phyloP scores from a whole-genome alignment of 2,888 invertebrate species.

The Dusona sp. region DNA sequence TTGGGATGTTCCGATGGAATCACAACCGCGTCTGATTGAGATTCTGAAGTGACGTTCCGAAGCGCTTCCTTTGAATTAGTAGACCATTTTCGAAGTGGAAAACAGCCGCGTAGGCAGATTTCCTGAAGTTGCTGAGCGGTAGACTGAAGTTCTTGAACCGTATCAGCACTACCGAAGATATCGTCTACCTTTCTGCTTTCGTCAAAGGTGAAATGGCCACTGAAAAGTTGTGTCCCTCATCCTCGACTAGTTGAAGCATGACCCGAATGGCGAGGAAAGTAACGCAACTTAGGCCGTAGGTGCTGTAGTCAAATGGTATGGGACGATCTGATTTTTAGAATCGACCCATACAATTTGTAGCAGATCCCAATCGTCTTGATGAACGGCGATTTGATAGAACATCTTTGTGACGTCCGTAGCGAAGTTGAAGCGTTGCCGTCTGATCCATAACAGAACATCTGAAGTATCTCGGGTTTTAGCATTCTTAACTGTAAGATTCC shows the following conservation, averaged over 20 bases:
- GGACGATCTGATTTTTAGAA: not conserved
- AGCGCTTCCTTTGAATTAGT: not conserved
- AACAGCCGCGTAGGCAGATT: not conserved
- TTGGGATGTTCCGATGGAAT: too few relatives aligned
- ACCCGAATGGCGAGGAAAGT: slow-evolving; percentile 10
- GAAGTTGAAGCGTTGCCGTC: slow-evolving; percentile 6
- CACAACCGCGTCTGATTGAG: too few relatives aligned
- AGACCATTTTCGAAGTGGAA: slow-evolving; percentile 9
- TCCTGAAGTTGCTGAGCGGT: not conserved
- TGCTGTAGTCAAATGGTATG: slow-evolving; percentile 43
- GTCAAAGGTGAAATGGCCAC: slow-evolving; percentile 36
- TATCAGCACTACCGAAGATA: slow-evolving; percentile 41
- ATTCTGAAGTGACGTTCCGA: not conserved
- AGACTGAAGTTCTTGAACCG: not conserved
- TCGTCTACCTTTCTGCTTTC: not conserved
- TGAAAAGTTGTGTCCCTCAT: slow-evolving; percentile 50
- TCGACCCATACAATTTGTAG: slow-evolving; percentile 50
- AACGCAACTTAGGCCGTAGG: slow-evolving; percentile 34
- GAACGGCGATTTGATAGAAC: not conserved
- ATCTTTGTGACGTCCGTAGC: slow-evolving; percentile 44
- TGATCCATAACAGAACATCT: slow-evolving; percentile 36
- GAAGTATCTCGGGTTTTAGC: not conserved
- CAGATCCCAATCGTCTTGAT: slow-evolving; percentile 39
- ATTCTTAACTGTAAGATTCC: not conserved
- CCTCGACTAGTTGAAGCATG: slow-evolving; percentile 39